Evolutionary conservation across 2,113 vertebrate species (phyloP).

Genomic region (Caretta caretta): DNA sequence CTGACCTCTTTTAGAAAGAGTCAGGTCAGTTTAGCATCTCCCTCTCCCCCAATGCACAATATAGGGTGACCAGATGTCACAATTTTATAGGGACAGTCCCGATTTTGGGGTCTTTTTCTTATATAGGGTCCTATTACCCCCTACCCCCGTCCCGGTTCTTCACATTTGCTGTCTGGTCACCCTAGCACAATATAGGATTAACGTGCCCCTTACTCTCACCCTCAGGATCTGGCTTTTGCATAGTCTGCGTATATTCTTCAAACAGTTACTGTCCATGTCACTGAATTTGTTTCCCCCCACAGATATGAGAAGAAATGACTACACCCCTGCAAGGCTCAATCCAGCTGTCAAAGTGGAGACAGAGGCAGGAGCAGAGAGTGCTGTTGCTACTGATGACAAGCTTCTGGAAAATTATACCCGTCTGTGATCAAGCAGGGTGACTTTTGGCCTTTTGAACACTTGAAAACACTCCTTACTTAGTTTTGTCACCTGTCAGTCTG

Average conservation of each 20-base stretch:
- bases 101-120: too few species aligned
- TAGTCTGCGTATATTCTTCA: neutral
- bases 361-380: slow-evolving; percentile 19
- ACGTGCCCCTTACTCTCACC: neutral
- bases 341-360: slow-evolving; percentile 36
- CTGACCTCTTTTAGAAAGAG: neutral
- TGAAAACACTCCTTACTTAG: neutral
- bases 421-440: slow-evolving; percentile 55
- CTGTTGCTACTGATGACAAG: neutral
- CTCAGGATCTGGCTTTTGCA: neutral
- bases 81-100: too few species aligned
- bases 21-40: neutral
- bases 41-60: neutral
- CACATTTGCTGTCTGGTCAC: too few species aligned
- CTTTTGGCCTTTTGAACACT: neutral
- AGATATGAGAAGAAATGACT: slow-evolving; percentile 88
- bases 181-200: neutral
- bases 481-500: neutral
- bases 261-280: neutral
- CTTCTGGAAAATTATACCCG: slow-evolving; percentile 69
- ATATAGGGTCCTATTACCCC: too few species aligned
- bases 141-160: too few species aligned
- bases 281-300: slow-evolving; percentile 59
- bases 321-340: slow-evolving; percentile 68
- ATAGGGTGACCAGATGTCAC: neutral